Conservation (phyloP, 1,140 invertebrate species). For the Magallana angulata region DNA sequence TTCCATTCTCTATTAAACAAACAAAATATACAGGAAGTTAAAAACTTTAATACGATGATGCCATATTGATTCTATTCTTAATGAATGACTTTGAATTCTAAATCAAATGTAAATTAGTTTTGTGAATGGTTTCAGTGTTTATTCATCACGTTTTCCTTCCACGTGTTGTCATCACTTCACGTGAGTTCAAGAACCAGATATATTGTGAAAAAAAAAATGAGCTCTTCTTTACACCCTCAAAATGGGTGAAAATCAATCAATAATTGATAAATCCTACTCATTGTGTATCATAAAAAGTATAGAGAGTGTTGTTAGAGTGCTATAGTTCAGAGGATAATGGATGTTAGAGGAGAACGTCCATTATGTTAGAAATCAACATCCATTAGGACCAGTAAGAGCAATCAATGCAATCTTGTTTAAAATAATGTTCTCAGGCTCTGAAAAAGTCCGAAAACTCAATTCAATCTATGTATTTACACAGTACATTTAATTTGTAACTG, state of each 20-base stretch:
- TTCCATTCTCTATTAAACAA: too few relatives aligned
- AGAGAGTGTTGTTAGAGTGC: not conserved
- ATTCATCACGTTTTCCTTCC: too few relatives aligned
- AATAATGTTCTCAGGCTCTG: not conserved
- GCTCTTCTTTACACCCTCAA: conserved; percentile 13
- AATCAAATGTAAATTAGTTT: too few relatives aligned
- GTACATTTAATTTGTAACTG: not conserved
- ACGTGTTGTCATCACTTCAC: too few relatives aligned
- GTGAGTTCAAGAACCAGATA: too few relatives aligned
- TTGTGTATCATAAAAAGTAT: not conserved
- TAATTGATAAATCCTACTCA: conserved; percentile 12
- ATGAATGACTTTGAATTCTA: too few relatives aligned
- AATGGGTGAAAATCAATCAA: conserved; percentile 60
- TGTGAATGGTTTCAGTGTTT: too few relatives aligned
- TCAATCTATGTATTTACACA: not conserved
- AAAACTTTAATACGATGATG: too few relatives aligned
- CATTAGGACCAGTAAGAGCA: not conserved
- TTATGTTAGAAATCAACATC: not conserved
- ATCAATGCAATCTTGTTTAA: not conserved
- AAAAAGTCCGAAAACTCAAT: conserved; percentile 2
- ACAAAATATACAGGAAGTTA: too few relatives aligned
- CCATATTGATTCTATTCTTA: too few relatives aligned
- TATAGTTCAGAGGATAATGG: not conserved
- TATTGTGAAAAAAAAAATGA: too few relatives aligned
- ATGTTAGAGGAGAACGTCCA: not conserved